Conservation (phyloP, 1,140 invertebrate species). For the Bombus vancouverensis region DNA sequence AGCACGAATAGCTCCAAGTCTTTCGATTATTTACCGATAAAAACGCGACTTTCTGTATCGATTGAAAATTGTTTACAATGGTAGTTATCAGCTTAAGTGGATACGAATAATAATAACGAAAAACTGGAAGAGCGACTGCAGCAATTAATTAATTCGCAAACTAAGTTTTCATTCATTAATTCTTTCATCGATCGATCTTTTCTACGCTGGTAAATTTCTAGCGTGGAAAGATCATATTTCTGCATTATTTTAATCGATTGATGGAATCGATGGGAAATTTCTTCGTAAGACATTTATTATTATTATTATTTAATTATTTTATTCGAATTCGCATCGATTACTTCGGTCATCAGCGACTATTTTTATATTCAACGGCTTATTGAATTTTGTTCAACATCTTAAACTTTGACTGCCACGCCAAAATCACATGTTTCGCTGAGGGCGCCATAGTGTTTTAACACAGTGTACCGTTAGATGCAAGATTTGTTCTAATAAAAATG, state of each 20-base stretch:
- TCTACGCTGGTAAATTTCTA: background rate
- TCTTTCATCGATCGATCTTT: background rate
- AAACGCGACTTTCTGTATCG: background rate
- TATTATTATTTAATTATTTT: too few relatives aligned
- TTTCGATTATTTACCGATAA: background rate
- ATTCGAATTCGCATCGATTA: too few relatives aligned
- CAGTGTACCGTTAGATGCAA: too few relatives aligned
- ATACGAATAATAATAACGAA: too few relatives aligned
- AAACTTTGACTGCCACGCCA: too few relatives aligned
- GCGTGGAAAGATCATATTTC: background rate
- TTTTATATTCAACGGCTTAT: too few relatives aligned
- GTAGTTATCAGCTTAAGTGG: background rate
- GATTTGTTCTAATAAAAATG: too few relatives aligned
- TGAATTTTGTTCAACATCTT: too few relatives aligned
- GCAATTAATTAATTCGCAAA: background rate
- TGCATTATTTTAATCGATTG: background rate
- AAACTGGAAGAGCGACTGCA: background rate
- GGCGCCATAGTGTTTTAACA: too few relatives aligned
- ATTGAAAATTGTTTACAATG: background rate
- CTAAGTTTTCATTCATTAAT: background rate
- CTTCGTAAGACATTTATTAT: too few relatives aligned
- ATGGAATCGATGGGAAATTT: background rate
- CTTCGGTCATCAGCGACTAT: too few relatives aligned
- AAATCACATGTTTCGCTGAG: too few relatives aligned
- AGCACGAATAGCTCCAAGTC: background rate